Percentiles rank a stretch among this genome's conserved stretches.
These are phyloP conservation scores for Elanoides forficatus DNA, from an alignment of 2,113 vertebrate genomes.

Conservation along the genomic window DNA sequence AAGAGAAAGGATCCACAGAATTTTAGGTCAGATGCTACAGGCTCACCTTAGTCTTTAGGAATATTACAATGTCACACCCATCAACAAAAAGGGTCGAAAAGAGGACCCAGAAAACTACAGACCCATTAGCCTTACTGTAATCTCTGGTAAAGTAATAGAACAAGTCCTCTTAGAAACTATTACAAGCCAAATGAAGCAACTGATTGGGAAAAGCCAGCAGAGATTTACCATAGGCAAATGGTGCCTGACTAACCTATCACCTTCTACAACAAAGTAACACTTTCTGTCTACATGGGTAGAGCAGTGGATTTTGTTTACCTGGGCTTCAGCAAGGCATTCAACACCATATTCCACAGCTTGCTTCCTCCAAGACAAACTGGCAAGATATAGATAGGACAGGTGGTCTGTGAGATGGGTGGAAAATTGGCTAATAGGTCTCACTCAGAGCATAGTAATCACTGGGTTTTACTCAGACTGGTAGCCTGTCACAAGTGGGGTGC, in stretches of 20 bases:
- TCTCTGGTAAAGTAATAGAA: not conserved
- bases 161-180: not conserved
- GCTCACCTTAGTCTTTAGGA: not conserved
- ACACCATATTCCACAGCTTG: not conserved
- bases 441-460: not conserved
- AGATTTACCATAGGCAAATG: not conserved
- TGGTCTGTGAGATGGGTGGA: not conserved
- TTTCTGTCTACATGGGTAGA: not conserved
- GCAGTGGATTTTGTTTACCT: not conserved
- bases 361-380: not conserved
- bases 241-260: not conserved
- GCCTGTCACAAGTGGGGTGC: not conserved
- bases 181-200: not conserved
- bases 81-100: not conserved
- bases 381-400: not conserved
- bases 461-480: not conserved
- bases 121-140: not conserved
- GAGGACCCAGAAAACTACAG: not conserved
- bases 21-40: not conserved
- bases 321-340: not conserved
- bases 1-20: not conserved
- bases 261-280: not conserved
- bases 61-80: not conserved
- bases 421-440: not conserved
- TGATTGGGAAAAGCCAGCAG: not conserved